Evolutionary conservation across 2,113 vertebrate genomes (phyloP).

Genomic region (Lipophrys pholis): DNA sequence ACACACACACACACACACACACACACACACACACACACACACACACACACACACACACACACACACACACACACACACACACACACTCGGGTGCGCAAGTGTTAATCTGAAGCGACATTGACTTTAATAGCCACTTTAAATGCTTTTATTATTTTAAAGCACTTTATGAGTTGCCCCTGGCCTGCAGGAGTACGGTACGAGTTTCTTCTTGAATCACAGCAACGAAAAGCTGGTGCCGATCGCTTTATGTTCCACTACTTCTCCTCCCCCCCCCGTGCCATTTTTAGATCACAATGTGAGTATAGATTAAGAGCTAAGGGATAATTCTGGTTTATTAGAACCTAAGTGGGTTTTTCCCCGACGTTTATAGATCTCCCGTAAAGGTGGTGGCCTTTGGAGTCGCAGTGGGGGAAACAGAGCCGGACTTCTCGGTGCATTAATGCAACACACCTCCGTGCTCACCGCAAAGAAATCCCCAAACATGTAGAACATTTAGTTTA

Average conservation of each 20-base stretch:
- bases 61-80: background rate
- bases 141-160: conserved; percentile 73
- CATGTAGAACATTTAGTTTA: too few relatives aligned
- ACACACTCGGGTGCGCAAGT: background rate
- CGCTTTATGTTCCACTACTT: background rate
- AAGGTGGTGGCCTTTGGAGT: background rate
- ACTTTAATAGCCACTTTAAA: conserved; percentile 72
- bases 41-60: background rate
- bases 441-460: too few relatives aligned
- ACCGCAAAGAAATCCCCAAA: too few relatives aligned
- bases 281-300: conserved; percentile 12
- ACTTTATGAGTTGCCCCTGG: conserved; percentile 53
- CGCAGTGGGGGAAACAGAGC: background rate
- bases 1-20: background rate
- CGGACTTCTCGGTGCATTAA: background rate
- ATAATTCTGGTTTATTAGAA: conserved; percentile 28
- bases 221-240: conserved; percentile 28
- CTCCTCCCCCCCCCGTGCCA: background rate
- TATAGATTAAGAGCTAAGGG: conserved; percentile 4
- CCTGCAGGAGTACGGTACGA: conserved; percentile 16
- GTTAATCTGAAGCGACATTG: conserved; percentile 61
- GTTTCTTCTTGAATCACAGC: conserved; percentile 41
- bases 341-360: conserved; percentile 1
- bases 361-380: conserved; percentile 1
- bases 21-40: background rate